Percentiles rank a stretch among this genome's conserved stretches.
phyloP scores from a whole-genome alignment of 1,140 invertebrate species.

The Maniola jurtina region DNA sequence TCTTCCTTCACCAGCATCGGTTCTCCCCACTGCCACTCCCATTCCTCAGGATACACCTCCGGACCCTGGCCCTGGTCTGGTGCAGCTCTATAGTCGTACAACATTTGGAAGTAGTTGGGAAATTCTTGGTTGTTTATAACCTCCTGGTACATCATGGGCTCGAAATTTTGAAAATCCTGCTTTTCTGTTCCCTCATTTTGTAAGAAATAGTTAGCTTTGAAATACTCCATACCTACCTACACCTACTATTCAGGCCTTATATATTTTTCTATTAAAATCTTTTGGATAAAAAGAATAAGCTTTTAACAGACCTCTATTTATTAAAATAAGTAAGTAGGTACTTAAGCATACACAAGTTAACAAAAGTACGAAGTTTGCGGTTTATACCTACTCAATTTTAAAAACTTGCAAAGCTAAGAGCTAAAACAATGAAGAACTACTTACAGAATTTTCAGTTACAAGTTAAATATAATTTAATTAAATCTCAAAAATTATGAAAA shows the following conservation, averaged over 20 bases:
- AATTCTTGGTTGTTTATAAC: slow-evolving; percentile 35
- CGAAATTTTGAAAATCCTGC: slow-evolving; percentile 34
- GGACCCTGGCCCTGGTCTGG: slow-evolving; percentile 18
- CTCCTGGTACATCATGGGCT: slow-evolving; percentile 38
- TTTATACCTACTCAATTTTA: too few species aligned
- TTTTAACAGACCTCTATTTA: too few species aligned
- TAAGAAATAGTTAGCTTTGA: slow-evolving; percentile 41
- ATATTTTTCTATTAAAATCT: neutral
- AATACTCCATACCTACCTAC: slow-evolving; percentile 42
- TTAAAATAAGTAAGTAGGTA: too few species aligned
- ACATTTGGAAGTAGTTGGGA: slow-evolving; percentile 48
- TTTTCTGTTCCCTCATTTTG: slow-evolving; percentile 39
- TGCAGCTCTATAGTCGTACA: slow-evolving; percentile 47
- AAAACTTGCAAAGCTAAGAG: too few species aligned
- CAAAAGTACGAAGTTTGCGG: too few species aligned
- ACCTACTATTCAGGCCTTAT: neutral
- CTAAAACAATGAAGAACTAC: too few species aligned
- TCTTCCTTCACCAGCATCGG: slow-evolving; percentile 54
- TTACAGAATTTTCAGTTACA: too few species aligned
- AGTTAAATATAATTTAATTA: too few species aligned
- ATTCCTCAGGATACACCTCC: slow-evolving; percentile 23
- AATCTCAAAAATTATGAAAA: too few species aligned
- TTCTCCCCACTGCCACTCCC: slow-evolving; percentile 41
- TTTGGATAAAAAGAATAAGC: neutral
- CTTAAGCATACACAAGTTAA: too few species aligned